Percentiles rank a stretch among this genome's conserved stretches.
phyloP scores from a whole-genome alignment of 2,888 invertebrate genomes.

The Folsomia candida region DNA sequence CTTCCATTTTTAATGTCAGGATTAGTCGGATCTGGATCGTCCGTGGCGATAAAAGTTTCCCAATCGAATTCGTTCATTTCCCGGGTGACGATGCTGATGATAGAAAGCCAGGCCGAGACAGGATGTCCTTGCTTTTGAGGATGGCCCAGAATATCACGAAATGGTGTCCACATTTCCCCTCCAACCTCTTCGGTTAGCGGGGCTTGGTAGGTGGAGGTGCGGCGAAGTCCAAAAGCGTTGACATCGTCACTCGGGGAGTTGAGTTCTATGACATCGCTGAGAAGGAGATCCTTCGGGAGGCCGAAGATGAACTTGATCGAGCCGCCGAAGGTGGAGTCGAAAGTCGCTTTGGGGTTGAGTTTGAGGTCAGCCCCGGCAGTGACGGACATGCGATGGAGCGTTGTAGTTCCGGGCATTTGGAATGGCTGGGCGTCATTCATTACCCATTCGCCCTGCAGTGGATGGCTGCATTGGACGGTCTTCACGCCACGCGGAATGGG shows the following conservation, averaged over 20 bases:
- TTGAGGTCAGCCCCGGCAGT: not conserved
- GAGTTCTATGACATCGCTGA: too few species aligned
- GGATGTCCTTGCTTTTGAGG: too few species aligned
- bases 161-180: too few species aligned
- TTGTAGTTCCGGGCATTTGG: not conserved
- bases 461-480: not conserved
- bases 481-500: not conserved
- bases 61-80: not conserved
- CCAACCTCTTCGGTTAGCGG: too few species aligned
- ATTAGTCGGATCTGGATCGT: too few species aligned
- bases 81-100: too few species aligned
- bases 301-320: not conserved
- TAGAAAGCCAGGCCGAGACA: too few species aligned
- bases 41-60: not conserved
- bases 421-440: not conserved
- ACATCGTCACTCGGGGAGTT: too few species aligned
- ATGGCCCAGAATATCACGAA: too few species aligned
- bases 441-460: not conserved
- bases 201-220: too few species aligned
- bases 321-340: not conserved
- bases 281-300: not conserved
- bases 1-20: not conserved
- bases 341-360: not conserved
- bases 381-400: not conserved
- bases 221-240: too few species aligned